These are phyloP conservation scores for Patiria pectinifera DNA, from an alignment of 53 echinoderm and acorn worm species.

Conservation along the genomic window DNA sequence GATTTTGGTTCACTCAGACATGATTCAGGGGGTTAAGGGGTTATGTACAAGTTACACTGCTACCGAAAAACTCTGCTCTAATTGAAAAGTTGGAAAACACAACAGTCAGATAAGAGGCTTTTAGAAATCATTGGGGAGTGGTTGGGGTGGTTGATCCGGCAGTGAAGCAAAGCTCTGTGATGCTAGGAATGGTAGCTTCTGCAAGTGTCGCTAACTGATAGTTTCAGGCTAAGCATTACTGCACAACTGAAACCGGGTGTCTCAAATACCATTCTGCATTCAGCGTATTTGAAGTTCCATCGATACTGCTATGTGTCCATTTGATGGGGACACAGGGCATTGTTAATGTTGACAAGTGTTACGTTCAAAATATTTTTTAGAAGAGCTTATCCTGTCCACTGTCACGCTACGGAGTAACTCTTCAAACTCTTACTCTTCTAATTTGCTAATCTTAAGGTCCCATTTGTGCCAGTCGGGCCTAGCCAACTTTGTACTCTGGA, in stretches of 20 bases:
- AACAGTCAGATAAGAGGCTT: slow-evolving; percentile 19
- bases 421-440: too few species aligned
- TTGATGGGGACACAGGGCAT: too few species aligned
- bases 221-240: too few species aligned
- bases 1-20: slow-evolving; percentile 38
- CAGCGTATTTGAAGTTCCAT: background rate
- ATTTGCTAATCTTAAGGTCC: too few species aligned
- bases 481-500: too few species aligned
- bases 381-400: too few species aligned
- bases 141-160: background rate
- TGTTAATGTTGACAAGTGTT: too few species aligned
- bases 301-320: background rate
- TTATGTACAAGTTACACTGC: slow-evolving; percentile 38
- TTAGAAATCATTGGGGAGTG: background rate
- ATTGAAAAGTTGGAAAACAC: slow-evolving; percentile 37
- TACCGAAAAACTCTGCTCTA: slow-evolving; percentile 39
- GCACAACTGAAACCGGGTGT: too few species aligned
- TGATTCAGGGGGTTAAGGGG: slow-evolving; percentile 12
- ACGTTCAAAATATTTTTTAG: too few species aligned
- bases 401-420: too few species aligned
- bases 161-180: background rate
- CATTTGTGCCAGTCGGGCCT: too few species aligned
- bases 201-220: background rate
- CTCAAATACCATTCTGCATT: background rate
- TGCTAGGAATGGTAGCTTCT: background rate